A percentile compares a stretch with the other conserved stretches of the same genome.
Evolutionary conservation across 1,140 invertebrate genomes (phyloP).

Genomic region (Linepithema humile): DNA sequence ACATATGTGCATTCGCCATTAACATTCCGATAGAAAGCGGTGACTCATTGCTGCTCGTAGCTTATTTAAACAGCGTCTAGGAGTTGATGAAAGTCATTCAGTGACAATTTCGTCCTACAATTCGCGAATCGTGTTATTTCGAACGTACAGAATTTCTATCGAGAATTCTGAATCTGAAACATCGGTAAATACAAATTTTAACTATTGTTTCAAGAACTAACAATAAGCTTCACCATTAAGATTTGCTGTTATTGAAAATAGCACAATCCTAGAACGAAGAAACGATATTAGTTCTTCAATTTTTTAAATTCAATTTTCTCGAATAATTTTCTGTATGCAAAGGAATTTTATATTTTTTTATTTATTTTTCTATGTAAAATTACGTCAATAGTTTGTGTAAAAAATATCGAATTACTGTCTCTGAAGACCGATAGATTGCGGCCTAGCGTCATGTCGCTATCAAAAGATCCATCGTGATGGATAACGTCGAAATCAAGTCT

Average conservation of each 20-base stretch:
- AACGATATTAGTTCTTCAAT: background rate
- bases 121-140: background rate
- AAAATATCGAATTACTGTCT: background rate
- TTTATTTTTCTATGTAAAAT: background rate
- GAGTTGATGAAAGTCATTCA: conserved; percentile 55
- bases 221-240: no score
- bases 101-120: conserved; percentile 34
- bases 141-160: no score
- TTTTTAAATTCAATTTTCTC: background rate
- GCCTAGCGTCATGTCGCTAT: background rate
- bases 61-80: conserved; percentile 62
- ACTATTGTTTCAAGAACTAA: no score
- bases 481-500: conserved; percentile 37
- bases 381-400: background rate
- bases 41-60: conserved; percentile 60
- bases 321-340: background rate
- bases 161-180: background rate
- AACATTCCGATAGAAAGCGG: conserved; percentile 69
- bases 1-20: conserved; percentile 57
- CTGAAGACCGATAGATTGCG: background rate
- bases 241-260: background rate
- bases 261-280: background rate
- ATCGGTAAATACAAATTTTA: background rate
- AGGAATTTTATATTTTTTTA: background rate
- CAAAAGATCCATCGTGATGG: conserved; percentile 12